Conservation (phyloP, 2,113 vertebrate species). For the Semnornis frantzii region DNA sequence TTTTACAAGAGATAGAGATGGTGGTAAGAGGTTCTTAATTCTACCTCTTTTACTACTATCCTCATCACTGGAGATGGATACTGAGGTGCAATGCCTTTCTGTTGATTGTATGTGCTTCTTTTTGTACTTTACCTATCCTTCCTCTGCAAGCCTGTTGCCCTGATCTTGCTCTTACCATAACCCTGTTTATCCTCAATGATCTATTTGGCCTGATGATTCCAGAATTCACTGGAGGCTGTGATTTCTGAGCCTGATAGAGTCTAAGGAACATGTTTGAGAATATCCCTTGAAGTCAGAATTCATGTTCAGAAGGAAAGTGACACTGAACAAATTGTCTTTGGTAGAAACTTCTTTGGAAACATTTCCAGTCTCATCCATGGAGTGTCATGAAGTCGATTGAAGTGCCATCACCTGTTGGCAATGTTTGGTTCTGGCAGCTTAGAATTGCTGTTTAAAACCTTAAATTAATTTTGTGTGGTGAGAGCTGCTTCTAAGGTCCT, state of each 20-base stretch:
- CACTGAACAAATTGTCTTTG: not conserved
- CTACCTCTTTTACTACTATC: not conserved
- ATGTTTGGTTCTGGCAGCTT: not conserved
- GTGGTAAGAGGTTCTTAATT: not conserved
- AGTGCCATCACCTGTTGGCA: not conserved
- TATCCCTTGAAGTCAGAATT: not conserved
- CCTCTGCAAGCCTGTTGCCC: not conserved
- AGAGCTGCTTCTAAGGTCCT: not conserved
- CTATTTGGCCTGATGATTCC: not conserved
- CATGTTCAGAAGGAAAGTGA: not conserved
- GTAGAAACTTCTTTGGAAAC: not conserved
- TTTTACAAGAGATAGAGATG: not conserved
- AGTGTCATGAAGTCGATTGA: not conserved
- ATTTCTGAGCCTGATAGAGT: not conserved
- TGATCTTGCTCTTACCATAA: not conserved
- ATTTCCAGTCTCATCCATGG: not conserved
- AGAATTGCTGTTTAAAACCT: constrained; percentile 13
- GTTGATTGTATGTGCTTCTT: not conserved
- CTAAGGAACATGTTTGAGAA: not conserved
- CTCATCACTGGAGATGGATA: not conserved
- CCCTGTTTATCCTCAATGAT: not conserved
- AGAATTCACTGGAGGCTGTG: not conserved
- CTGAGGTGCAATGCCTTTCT: not conserved
- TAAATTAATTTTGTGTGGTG: not conserved
- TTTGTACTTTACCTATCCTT: not conserved